Evolutionary conservation across 1,140 invertebrate species (phyloP).

Genomic region (Whitmania pigra): DNA sequence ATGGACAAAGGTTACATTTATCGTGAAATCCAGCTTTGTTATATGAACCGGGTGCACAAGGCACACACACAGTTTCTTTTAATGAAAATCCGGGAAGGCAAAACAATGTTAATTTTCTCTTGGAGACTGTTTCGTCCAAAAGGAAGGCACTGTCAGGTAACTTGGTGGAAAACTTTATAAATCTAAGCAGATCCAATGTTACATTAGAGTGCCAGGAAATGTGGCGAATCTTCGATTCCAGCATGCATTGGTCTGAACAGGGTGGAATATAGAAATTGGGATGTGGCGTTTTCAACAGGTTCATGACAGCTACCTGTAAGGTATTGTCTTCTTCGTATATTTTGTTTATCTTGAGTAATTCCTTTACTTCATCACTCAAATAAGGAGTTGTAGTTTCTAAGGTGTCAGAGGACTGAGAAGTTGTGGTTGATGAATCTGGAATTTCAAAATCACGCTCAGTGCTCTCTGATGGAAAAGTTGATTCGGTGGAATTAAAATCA

Average conservation of each 20-base stretch:
- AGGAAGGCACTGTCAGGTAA: background rate
- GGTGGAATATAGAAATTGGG: background rate
- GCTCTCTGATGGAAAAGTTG: too few relatives aligned
- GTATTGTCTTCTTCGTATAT: background rate
- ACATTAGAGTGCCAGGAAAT: constrained; percentile 2
- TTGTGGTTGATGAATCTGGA: too few relatives aligned
- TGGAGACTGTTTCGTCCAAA: background rate
- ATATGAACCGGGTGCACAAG: background rate
- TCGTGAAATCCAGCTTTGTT: background rate
- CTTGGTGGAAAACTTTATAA: background rate
- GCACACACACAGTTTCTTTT: background rate
- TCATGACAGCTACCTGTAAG: background rate
- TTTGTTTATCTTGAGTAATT: constrained; percentile 1
- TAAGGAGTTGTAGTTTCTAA: background rate
- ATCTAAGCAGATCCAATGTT: background rate
- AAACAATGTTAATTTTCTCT: background rate
- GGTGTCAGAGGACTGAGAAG: too few relatives aligned
- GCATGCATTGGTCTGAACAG: background rate
- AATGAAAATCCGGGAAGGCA: background rate
- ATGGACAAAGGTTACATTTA: background rate
- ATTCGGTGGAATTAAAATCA: too few relatives aligned
- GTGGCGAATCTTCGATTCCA: background rate
- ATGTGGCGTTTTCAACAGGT: constrained; percentile 1
- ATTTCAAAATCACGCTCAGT: too few relatives aligned
- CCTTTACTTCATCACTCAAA: background rate